These are phyloP conservation scores for Molossus alvarezi DNA, from an alignment of 2,797 vertebrate species.

Conservation along the genomic window DNA sequence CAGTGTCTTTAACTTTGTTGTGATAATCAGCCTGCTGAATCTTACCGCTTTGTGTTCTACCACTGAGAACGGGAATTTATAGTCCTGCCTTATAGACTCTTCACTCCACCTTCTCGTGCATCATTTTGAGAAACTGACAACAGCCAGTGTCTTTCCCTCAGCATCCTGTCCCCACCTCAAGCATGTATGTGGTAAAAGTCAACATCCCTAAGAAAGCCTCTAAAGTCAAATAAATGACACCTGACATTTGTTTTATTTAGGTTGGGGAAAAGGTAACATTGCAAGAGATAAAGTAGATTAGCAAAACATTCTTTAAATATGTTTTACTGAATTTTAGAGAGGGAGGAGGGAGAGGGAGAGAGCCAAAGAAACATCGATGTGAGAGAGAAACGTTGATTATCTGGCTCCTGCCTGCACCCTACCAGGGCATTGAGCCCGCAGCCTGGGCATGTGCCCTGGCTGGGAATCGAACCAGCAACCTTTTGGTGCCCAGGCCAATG, in stretches of 20 bases:
- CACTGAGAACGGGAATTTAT: not conserved
- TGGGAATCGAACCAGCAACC: too few species aligned
- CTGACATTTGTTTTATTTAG: not conserved
- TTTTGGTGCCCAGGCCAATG: too few species aligned
- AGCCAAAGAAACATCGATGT: not conserved
- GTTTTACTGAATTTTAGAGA: not conserved
- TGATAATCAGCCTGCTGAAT: not conserved
- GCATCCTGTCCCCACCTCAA: not conserved
- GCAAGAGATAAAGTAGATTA: not conserved
- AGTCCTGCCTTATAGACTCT: not conserved
- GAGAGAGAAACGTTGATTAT: not conserved
- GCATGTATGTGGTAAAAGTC: not conserved
- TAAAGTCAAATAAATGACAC: not conserved
- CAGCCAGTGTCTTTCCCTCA: not conserved
- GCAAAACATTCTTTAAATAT: not conserved
- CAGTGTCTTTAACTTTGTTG: not conserved
- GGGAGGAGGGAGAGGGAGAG: too few species aligned
- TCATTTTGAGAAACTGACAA: not conserved
- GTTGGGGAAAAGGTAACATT: not conserved
- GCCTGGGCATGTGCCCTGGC: too few species aligned
- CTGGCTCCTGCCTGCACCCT: too few species aligned
- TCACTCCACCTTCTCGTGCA: not conserved
- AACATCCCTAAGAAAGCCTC: not conserved
- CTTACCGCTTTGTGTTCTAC: not conserved
- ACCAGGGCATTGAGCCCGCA: too few species aligned